phyloP scores from a whole-genome alignment of 35 echinoderm and acorn worm species.

The Heliocidaris tuberculata region DNA sequence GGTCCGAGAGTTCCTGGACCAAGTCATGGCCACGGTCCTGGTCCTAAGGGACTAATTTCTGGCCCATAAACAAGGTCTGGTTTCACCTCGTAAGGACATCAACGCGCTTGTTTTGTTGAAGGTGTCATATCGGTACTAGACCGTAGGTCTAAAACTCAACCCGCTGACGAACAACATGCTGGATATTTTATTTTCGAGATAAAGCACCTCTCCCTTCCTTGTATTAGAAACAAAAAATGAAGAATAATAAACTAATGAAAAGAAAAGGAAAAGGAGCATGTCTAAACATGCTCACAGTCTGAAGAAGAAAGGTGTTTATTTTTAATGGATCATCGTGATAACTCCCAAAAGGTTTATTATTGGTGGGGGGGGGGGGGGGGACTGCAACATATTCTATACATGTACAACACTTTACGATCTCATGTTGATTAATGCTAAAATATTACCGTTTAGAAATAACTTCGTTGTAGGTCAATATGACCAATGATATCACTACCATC shows the following conservation, averaged over 20 bases:
- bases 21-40: slow-evolving; percentile 10
- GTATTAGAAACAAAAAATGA: neutral
- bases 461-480: too few species aligned
- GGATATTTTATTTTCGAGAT: neutral
- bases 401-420: too few species aligned
- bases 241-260: neutral
- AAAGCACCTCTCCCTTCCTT: neutral
- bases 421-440: too few species aligned
- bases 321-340: too few species aligned
- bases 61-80: neutral
- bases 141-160: neutral
- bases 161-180: too few species aligned
- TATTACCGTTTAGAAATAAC: too few species aligned
- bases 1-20: slow-evolving; percentile 7
- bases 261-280: neutral
- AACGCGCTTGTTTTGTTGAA: neutral
- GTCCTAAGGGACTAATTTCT: slow-evolving; percentile 32
- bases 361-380: too few species aligned
- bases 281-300: neutral
- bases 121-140: neutral
- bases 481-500: too few species aligned
- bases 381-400: too few species aligned
- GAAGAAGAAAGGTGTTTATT: too few species aligned
- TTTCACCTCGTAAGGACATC: neutral
- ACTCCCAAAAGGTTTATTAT: too few species aligned